Evolutionary conservation across 2,797 vertebrate species (phyloP).

Genomic region (Notamacropus eugenii): DNA sequence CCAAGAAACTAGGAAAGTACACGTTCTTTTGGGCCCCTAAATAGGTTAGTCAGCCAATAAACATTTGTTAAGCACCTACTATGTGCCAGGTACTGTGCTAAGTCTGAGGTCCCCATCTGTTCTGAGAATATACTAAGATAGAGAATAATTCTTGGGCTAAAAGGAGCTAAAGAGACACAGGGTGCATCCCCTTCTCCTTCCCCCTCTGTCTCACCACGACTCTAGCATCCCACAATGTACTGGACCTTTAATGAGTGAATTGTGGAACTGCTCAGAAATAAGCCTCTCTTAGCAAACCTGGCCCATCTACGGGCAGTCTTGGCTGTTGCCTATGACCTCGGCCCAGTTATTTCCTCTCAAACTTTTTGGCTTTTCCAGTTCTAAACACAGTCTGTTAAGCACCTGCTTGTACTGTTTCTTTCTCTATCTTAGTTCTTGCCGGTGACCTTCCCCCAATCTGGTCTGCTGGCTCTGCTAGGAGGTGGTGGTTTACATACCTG

Average conservation of each 20-base stretch:
- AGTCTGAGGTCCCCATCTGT: neutral
- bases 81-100: neutral
- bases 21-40: neutral
- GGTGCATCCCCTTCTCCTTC: neutral
- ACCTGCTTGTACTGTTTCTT: neutral
- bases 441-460: neutral
- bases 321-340: neutral
- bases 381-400: neutral
- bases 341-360: neutral
- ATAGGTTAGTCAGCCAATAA: too few relatives aligned
- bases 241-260: neutral
- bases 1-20: neutral
- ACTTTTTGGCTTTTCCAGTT: neutral
- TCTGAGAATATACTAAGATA: neutral
- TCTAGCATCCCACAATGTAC: neutral
- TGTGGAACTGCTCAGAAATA: neutral
- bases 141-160: neutral
- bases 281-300: neutral
- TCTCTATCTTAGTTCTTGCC: neutral
- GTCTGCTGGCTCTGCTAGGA: neutral
- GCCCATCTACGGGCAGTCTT: neutral
- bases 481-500: neutral
- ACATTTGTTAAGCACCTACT: neutral
- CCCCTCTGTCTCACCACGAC: neutral
- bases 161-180: neutral